A percentile compares a stretch with the other conserved stretches of the same genome.
Conservation (phyloP, 2,888 invertebrate species). For the Fragum whitleyi region DNA sequence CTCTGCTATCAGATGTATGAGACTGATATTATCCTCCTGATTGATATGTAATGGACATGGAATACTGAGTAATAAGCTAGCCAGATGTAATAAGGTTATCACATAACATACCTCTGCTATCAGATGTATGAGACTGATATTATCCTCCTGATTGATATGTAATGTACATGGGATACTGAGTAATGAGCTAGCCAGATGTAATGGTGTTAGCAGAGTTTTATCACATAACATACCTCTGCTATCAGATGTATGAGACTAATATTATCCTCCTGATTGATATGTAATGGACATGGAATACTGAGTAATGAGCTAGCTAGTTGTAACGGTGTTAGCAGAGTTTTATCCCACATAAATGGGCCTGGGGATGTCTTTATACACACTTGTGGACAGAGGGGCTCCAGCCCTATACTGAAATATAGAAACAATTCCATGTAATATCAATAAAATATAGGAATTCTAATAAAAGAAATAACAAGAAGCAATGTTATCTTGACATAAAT, state of each 20-base stretch:
- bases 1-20: conserved; percentile 94
- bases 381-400: conserved; percentile 97
- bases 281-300: conserved; percentile 94
- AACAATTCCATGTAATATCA: not conserved
- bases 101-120: conserved; percentile 68
- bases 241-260: conserved; percentile 93
- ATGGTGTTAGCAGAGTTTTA: conserved; percentile 88
- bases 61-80: conserved; percentile 93
- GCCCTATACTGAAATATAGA: conserved; percentile 90
- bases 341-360: conserved; percentile 83
- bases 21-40: conserved; percentile 92
- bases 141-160: not conserved
- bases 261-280: conserved; percentile 92
- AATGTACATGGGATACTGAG: conserved; percentile 95
- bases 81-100: conserved; percentile 92
- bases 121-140: conserved; percentile 4
- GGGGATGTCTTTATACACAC: conserved; percentile 89
- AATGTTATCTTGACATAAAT: too few species aligned
- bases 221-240: conserved; percentile 88
- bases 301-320: conserved; percentile 93
- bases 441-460: too few species aligned
- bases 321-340: conserved; percentile 88
- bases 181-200: conserved; percentile 92
- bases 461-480: too few species aligned
- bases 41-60: conserved; percentile 94